Conservation (phyloP, 2,888 invertebrate genomes). For the Yponomeuta plumbellus region DNA sequence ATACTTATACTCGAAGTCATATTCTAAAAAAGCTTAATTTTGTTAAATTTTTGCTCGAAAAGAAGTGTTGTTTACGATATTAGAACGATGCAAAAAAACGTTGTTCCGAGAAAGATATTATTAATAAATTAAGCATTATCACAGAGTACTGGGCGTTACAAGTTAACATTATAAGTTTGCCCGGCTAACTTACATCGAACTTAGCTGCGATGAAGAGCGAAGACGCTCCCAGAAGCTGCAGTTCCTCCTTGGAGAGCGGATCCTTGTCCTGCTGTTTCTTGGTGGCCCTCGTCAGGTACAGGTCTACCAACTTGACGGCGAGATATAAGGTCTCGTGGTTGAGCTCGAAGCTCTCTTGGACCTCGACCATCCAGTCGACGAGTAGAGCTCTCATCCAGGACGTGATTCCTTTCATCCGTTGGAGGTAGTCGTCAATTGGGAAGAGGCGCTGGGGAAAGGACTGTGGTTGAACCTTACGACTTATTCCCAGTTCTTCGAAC, state of each 20-base stretch:
- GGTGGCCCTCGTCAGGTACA: constrained; percentile 79
- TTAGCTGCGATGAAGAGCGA: constrained; percentile 96
- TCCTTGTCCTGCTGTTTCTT: constrained; percentile 52
- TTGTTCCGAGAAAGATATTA: too few species aligned
- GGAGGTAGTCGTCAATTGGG: constrained; percentile 87
- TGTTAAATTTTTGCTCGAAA: too few species aligned
- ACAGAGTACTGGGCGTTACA: background rate
- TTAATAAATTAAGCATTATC: too few species aligned
- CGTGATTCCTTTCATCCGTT: constrained; percentile 85
- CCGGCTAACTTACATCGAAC: constrained; percentile 86
- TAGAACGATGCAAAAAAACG: too few species aligned
- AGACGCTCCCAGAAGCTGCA: constrained; percentile 95
- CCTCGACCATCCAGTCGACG: constrained; percentile 99
- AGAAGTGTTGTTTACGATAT: too few species aligned
- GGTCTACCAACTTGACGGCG: constrained; percentile 96
- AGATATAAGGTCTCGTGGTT: constrained; percentile 99
- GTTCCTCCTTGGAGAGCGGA: constrained; percentile 84
- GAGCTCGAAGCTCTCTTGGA: constrained; percentile 97
- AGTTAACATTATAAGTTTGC: background rate
- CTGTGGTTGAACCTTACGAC: background rate
- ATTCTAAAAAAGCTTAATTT: too few species aligned
- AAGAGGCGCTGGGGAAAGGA: constrained; percentile 75
- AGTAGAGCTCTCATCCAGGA: constrained; percentile 94
- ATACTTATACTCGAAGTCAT: too few species aligned
- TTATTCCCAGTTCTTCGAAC: too few species aligned